phyloP scores from a whole-genome alignment of 2,888 invertebrate species.

The Torymus auratus region DNA sequence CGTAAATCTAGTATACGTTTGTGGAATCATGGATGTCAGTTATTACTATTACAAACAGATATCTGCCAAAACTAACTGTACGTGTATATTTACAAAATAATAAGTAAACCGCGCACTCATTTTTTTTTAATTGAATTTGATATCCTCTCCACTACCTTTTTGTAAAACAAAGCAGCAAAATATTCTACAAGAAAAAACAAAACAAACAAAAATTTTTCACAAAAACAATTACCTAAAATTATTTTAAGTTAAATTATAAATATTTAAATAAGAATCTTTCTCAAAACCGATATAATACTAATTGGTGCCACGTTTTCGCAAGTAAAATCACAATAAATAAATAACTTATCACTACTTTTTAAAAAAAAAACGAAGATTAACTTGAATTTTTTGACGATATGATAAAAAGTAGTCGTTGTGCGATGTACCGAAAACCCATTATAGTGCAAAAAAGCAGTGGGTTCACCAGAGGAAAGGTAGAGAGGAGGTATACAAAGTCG shows the following conservation, averaged over 20 bases:
- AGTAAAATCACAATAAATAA: slow-evolving; percentile 36
- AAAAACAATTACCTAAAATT: slow-evolving; percentile 14
- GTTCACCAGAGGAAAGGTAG: slow-evolving; percentile 62
- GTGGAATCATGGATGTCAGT: slow-evolving; percentile 50
- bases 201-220: slow-evolving; percentile 19
- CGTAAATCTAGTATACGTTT: slow-evolving; percentile 34
- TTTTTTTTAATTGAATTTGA: slow-evolving; percentile 12
- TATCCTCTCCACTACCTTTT: slow-evolving; percentile 33
- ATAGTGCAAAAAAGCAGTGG: slow-evolving; percentile 66
- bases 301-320: slow-evolving; percentile 17
- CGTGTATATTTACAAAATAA: slow-evolving; percentile 51
- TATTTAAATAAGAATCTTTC: slow-evolving; percentile 6
- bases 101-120: slow-evolving; percentile 53
- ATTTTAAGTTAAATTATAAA: slow-evolving; percentile 17
- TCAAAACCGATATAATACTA: slow-evolving; percentile 24
- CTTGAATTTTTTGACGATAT: slow-evolving; percentile 27
- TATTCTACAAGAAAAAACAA: slow-evolving; percentile 16
- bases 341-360: slow-evolving; percentile 38
- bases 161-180: slow-evolving; percentile 6
- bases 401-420: slow-evolving; percentile 53
- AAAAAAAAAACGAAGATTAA: slow-evolving; percentile 26
- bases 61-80: slow-evolving; percentile 44
- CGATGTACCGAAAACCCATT: slow-evolving; percentile 62
- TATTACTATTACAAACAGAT: slow-evolving; percentile 45
- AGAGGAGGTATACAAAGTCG: slow-evolving; percentile 64